Evolutionary conservation across 2,113 vertebrate genomes (phyloP), one percentile per base, ranked within the genome.

Genomic region (Gorsachius goisagi): DNA sequence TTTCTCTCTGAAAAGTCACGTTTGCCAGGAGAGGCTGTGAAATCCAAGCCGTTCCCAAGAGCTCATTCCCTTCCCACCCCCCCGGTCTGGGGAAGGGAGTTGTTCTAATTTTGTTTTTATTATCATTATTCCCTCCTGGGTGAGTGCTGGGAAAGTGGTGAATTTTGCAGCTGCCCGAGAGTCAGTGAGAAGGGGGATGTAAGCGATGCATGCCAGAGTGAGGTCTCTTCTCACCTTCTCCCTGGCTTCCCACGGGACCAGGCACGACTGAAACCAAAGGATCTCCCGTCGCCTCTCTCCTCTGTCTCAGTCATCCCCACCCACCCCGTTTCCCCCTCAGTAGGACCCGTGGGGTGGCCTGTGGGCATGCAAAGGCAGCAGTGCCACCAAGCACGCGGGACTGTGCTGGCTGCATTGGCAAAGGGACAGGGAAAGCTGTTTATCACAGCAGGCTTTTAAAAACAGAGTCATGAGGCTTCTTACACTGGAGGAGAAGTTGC

Each of bases 1-100:
- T 97, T 97, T 95, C 93, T 88, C 96, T 97, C 95, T 96, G 96
- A 97, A 97, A 97, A 97, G 97, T 97, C 97, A 97, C 97, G 97
- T 97, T 97, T 97, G 71, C 87, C 92, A 95, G 93, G 93, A 93
- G 87, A 94, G 89, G 94, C 85, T 92, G 91, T 97, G 97, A 97
- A 97, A 97, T 96, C 94, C 86, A 95, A 97, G 85, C 95, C 92
- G 74, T 96, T 97, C 96, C 95, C 97, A 97, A 97, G 95, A 91
- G 86, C 76, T 95, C 9, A 1, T 88, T 96, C 77, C 77, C 87
- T 95, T 91, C 85, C 89, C 35, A 1, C 47, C 85, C 78, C 90
- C 75, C 66, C 19, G 50, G 83, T 76, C 85, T 74, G 75, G 88
- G 93, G 93, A 93, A 90, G 30, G 45, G 87, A 95, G 80, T 95